Conservation (phyloP, 2,113 vertebrate species). For the Tor tambroides region DNA sequence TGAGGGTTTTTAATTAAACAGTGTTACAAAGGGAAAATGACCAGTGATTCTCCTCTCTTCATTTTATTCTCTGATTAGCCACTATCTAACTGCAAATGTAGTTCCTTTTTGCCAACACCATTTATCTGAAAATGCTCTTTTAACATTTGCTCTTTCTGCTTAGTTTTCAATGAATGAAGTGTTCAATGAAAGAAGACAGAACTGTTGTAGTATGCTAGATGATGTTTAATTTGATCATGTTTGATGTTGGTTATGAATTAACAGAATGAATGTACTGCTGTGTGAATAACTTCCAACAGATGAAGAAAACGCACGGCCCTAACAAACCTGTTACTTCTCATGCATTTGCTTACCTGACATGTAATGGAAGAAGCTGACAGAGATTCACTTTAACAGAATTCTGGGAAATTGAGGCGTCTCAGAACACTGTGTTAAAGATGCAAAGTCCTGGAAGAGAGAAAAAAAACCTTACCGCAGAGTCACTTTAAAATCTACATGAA, state of each 20-base stretch:
- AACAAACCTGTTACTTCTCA: neutral
- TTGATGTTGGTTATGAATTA: neutral
- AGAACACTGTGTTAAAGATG: neutral
- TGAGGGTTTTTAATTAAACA: constrained; percentile 65
- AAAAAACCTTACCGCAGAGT: neutral
- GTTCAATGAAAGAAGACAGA: constrained; percentile 3
- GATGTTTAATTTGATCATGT: neutral
- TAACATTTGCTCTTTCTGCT: constrained; percentile 21
- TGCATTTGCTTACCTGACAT: neutral
- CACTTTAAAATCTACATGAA: neutral
- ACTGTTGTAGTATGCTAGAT: neutral
- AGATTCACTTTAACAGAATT: neutral
- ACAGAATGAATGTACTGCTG: neutral
- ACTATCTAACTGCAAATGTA: constrained; percentile 61
- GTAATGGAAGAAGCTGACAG: neutral
- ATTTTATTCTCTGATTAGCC: constrained; percentile 60
- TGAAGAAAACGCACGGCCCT: neutral
- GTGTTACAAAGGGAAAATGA: constrained; percentile 59
- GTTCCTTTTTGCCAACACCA: constrained; percentile 56
- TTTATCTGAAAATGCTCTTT: constrained; percentile 57
- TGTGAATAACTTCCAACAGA: neutral
- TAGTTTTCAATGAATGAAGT: constrained; percentile 11
- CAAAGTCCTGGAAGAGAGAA: neutral
- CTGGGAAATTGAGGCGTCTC: neutral
- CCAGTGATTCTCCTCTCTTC: constrained; percentile 52